Conservation (phyloP, 1,140 invertebrate genomes). For the Philopotamus ludificatus region DNA sequence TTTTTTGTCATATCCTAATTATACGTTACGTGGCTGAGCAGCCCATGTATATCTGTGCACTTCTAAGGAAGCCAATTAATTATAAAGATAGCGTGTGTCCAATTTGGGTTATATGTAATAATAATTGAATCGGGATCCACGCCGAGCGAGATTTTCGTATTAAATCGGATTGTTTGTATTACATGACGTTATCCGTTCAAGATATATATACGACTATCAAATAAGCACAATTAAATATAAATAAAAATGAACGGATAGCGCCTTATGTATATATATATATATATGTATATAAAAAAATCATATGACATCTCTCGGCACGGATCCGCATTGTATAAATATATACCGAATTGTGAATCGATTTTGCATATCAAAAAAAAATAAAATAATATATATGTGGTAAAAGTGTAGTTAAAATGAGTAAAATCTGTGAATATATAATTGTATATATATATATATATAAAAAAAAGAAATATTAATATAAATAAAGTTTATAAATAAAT, state of each 20-base stretch:
- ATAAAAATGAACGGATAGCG: constrained; percentile 2
- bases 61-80: constrained; percentile 5
- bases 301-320: constrained; percentile 31
- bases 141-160: constrained; percentile 30
- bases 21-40: neutral
- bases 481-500: constrained; percentile 50
- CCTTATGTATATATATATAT: constrained; percentile 4
- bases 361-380: constrained; percentile 24
- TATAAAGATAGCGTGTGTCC: constrained; percentile 11
- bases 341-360: constrained; percentile 19
- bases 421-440: constrained; percentile 30
- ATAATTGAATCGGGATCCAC: constrained; percentile 14
- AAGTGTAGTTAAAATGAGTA: constrained; percentile 32
- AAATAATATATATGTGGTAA: constrained; percentile 13
- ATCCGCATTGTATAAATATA: constrained; percentile 23
- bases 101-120: constrained; percentile 1
- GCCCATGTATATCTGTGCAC: neutral
- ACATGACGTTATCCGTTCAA: no score
- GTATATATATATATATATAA: constrained; percentile 30
- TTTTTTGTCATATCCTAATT: neutral
- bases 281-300: constrained; percentile 24
- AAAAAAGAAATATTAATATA: constrained; percentile 49
- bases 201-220: no score
- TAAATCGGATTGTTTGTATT: constrained; percentile 4
- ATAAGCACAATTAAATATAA: no score